Conservation (phyloP, 2,888 invertebrate genomes). For the Augiades crinisus region DNA sequence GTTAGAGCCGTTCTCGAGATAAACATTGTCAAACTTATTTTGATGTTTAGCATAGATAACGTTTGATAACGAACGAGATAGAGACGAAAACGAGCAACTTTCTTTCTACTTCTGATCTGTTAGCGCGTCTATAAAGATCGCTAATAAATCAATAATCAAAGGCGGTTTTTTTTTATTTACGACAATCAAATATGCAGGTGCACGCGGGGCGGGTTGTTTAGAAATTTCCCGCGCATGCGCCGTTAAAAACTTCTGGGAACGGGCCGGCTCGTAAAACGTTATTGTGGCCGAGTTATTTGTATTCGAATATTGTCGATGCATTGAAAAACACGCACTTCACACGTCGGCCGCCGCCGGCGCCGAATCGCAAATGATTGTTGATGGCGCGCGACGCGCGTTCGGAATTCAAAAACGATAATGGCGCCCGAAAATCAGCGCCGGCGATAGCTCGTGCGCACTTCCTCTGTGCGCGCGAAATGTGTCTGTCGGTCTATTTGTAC, state of each 20-base stretch:
- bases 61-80: constrained; percentile 39
- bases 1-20: constrained; percentile 1
- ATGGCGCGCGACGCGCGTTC: constrained; percentile 65
- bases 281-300: constrained; percentile 60
- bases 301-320: constrained; percentile 58
- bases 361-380: constrained; percentile 67
- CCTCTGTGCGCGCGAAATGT: constrained; percentile 4
- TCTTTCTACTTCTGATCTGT: neutral
- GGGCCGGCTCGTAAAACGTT: constrained; percentile 50
- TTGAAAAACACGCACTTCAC: constrained; percentile 62
- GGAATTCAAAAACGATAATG: constrained; percentile 62
- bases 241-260: constrained; percentile 60
- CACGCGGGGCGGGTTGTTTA: constrained; percentile 59
- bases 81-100: constrained; percentile 31
- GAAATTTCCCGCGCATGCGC: constrained; percentile 63
- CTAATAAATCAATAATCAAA: neutral
- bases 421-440: constrained; percentile 59
- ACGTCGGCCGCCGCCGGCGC: constrained; percentile 65
- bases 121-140: neutral
- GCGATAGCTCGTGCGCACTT: constrained; percentile 47
- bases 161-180: neutral
- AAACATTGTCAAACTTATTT: constrained; percentile 14
- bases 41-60: constrained; percentile 10
- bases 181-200: constrained; percentile 60
- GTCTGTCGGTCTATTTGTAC: constrained; percentile 16